Evolutionary conservation across 1,140 invertebrate species (phyloP), one percentile per base, ranked within the genome.

Genomic region (Cyclargus thomasi): DNA sequence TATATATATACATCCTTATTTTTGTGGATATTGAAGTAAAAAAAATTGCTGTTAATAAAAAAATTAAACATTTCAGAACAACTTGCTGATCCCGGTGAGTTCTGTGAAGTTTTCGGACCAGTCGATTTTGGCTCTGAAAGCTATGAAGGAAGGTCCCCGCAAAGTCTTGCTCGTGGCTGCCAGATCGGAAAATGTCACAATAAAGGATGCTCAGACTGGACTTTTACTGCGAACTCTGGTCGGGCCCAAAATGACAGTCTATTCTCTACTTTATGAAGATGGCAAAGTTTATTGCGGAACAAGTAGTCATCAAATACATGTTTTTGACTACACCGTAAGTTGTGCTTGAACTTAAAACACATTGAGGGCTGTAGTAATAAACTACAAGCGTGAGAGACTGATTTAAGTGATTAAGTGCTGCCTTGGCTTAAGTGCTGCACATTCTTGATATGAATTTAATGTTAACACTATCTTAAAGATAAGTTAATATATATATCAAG

Each of bases 261-360:
- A 94, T 70, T 94, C 93, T 67, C 75, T 95, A n/a, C 81, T 95
- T 17, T 92, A 92, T 67, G 90, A 93, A 71, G 86, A 93, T 62
- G 92, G 92, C 53, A 90, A 94, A 62, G 91, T 95, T 21, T 95
- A 93, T 78, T 95, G 94, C 76, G 94, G 94, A 7, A 94, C 94
- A 0, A 94, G 93, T 69, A 92, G 91, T 64, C 92, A 92, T 69
- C 92, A 93, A 65, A 93, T 95, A 81, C 92, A 92, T 67, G 92
- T 93, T 47, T 94, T 94, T 76, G 93, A 95, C 82, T 94, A 94
- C 82, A 91, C 88, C 57, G 94, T 94, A 74, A 92, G 85, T 83
- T 73, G 53, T 59, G 14, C 35, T 53, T 64, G 8, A 64, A 20
- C 8, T 16, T n/a, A 53, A 63, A 4, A 14, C n/a, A 62, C 59